phyloP scores from a whole-genome alignment of 2,888 invertebrate species.

The Parapristionchus giblindavisi region DNA sequence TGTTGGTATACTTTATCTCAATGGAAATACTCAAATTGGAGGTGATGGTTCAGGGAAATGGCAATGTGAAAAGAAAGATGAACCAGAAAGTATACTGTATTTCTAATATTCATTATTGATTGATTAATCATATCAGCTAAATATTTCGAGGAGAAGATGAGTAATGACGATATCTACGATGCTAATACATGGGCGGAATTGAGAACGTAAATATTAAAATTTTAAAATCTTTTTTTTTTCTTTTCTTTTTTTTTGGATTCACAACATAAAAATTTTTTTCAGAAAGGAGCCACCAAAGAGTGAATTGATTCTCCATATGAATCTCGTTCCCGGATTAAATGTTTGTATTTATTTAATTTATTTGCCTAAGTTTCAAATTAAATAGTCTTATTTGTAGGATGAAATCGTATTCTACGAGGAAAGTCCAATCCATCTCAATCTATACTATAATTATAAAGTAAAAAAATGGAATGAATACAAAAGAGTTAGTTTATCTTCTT shows the following conservation, averaged over 20 bases:
- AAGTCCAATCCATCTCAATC: slow-evolving; percentile 2
- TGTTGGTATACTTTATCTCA: slow-evolving; percentile 14
- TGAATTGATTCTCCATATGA: slow-evolving; percentile 16
- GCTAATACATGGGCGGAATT: neutral
- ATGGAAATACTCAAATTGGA: neutral
- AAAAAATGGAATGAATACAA: slow-evolving; percentile 19
- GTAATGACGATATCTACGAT: slow-evolving; percentile 3
- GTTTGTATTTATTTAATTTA: neutral
- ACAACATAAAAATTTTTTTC: neutral
- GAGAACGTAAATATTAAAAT: slow-evolving; percentile 15
- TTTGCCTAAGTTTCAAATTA: neutral
- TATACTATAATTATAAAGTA: slow-evolving; percentile 3
- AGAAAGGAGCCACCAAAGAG: neutral
- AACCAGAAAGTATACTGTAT: neutral
- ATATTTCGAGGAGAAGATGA: slow-evolving; percentile 4
- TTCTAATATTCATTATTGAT: neutral
- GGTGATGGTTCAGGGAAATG: neutral
- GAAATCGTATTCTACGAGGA: neutral
- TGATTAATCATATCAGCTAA: neutral
- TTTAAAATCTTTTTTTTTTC: too few species aligned
- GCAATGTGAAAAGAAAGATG: slow-evolving; percentile 18
- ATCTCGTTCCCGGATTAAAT: neutral
- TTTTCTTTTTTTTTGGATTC: too few species aligned
- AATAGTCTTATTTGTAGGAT: slow-evolving; percentile 6
- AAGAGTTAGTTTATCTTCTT: slow-evolving; percentile 10